Evolutionary conservation across 1,140 invertebrate genomes (phyloP).

Genomic region (Riptortus pedestris): DNA sequence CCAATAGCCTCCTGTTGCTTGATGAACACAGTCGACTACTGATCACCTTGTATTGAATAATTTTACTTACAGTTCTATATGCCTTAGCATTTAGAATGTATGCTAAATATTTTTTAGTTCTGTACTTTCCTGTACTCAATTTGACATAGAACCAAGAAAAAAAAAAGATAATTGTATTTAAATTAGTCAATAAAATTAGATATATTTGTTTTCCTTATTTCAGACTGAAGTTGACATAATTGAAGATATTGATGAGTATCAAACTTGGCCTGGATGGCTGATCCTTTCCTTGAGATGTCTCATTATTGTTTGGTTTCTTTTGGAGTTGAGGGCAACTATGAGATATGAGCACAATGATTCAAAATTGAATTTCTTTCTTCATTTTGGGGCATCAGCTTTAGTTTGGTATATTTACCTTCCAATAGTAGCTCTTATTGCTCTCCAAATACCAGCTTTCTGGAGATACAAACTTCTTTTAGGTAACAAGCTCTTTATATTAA

Average conservation of each 20-base stretch:
- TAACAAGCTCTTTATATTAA: constrained; percentile 42
- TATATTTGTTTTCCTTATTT: too few relatives aligned
- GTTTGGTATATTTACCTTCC: constrained; percentile 98
- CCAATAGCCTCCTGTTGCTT: too few relatives aligned
- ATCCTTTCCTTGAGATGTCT: constrained; percentile 74
- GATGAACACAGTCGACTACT: too few relatives aligned
- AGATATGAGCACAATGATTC: constrained; percentile 81
- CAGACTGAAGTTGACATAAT: constrained; percentile 91
- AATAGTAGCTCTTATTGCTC: constrained; percentile 81
- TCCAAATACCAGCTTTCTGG: constrained; percentile 89
- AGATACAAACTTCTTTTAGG: constrained; percentile 87
- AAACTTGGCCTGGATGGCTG: constrained; percentile 92
- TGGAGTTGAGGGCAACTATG: constrained; percentile 86
- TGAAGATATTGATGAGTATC: constrained; percentile 92
- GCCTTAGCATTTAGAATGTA: too few relatives aligned
- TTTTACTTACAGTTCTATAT: too few relatives aligned
- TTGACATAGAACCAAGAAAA: too few relatives aligned
- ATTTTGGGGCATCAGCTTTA: constrained; percentile 91
- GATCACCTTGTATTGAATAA: too few relatives aligned
- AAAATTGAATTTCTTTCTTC: constrained; percentile 84
- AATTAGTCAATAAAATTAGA: too few relatives aligned
- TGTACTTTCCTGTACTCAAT: too few relatives aligned
- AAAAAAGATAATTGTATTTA: too few relatives aligned
- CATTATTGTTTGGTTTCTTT: constrained; percentile 92
- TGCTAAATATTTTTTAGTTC: too few relatives aligned